These are phyloP conservation scores for Hypotaenidia okinawae DNA, from an alignment of 2,797 vertebrate species.

Conservation along the genomic window DNA sequence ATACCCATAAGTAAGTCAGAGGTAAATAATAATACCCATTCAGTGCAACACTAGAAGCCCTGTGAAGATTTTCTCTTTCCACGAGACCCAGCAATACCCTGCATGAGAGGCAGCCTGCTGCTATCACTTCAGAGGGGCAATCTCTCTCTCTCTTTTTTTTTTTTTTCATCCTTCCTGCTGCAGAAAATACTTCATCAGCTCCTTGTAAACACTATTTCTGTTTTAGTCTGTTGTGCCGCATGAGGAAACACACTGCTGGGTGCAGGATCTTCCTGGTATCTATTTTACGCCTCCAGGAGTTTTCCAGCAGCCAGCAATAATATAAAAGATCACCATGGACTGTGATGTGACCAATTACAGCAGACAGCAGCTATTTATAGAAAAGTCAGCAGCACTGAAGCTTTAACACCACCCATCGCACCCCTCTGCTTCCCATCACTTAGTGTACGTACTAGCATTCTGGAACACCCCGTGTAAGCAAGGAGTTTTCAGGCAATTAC, in stretches of 20 bases:
- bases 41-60: not conserved
- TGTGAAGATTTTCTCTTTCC: conserved; percentile 20
- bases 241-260: conserved; percentile 19
- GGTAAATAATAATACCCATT: conserved; percentile 48
- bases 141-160: not conserved
- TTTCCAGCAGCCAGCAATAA: conserved; percentile 63
- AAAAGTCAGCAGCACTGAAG: conserved; percentile 33
- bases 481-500: conserved; percentile 19
- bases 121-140: conserved; percentile 39
- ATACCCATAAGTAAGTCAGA: not conserved
- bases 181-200: conserved; percentile 51
- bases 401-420: conserved; percentile 44
- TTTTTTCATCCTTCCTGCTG: not conserved
- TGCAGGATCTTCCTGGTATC: conserved; percentile 48
- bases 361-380: conserved; percentile 67
- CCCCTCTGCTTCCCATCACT: conserved; percentile 39
- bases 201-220: conserved; percentile 26
- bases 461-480: not conserved
- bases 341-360: conserved; percentile 62
- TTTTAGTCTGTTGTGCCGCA: conserved; percentile 25
- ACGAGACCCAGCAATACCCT: conserved; percentile 25
- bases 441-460: not conserved
- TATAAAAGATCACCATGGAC: conserved; percentile 31
- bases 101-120: conserved; percentile 37
- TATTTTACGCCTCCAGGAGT: conserved; percentile 51